Evolutionary conservation across 2,888 invertebrate genomes (phyloP), one percentile per base, ranked within the genome.

Genomic region (Lagria hirta): DNA sequence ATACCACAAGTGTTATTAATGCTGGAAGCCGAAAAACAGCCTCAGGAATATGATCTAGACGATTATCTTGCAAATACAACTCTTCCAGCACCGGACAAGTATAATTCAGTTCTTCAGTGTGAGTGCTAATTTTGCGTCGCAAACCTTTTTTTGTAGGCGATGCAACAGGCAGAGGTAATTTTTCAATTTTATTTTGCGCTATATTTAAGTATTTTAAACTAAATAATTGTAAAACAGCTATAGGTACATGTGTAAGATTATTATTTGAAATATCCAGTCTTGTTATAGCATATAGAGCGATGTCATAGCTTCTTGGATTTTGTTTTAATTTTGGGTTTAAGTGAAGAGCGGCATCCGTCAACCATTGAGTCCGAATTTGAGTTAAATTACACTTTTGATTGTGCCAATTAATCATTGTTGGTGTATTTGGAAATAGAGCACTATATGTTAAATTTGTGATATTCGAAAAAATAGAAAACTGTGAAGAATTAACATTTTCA

Each of bases 391-490:
- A 83, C 55, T 79, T 80, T 55, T 88, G 84, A 60, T 88, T 84
- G 55, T 95, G 88, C 97, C 97, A 98, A 70, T 93, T 91, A 32
- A 97, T 80, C 80, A 88, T 87, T 1, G 91, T 89, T 0, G 94
- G 83, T 5, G 83, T 83, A 54, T 85, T 83, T 1, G 95, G 91
- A 65, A 88, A 89, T 57, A 90, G 76, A 5, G 86, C 80, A 56
- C 84, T 86, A 68, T 87, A 88, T 0, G 88, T 87, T 20, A 87
- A 78, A 52, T 75, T 77, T 2, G 77, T 76, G 17, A 77, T 72
- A 40, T 70, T 75, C 1, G 76, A 75, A 15, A 77, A 66, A 8
- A 76, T 71, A 4, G 75, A 73, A 43, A 78, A 77, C 48, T 78
- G 78, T 1, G 72, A 66, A 2, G 76, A 73, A 21, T 75, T 71